These are phyloP conservation scores for Pyrrhosoma nymphula DNA, from an alignment of 2,888 invertebrate species.

Conservation along the genomic window DNA sequence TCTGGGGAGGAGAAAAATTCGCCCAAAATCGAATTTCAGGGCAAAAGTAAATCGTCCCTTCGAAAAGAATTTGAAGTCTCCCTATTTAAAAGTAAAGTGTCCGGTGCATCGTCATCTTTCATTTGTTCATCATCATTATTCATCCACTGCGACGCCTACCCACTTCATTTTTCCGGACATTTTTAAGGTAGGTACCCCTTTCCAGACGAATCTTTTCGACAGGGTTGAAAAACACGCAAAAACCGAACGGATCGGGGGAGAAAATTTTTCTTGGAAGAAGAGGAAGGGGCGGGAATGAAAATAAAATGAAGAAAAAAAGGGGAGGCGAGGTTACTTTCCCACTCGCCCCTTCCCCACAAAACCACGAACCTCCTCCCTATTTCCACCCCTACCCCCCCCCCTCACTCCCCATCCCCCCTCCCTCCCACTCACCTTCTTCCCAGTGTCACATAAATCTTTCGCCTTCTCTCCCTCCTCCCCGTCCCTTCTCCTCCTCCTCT, in stretches of 20 bases:
- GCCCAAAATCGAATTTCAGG: neutral
- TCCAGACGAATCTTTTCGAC: neutral
- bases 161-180: neutral
- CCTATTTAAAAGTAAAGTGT: neutral
- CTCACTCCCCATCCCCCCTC: neutral
- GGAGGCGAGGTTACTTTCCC: neutral
- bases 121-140: constrained; percentile 1
- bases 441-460: constrained; percentile 11
- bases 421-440: constrained; percentile 11
- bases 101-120: neutral
- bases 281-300: neutral
- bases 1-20: neutral
- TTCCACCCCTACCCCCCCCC: neutral
- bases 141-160: neutral
- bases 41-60: neutral
- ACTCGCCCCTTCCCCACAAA: neutral
- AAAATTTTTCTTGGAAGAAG: neutral
- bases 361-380: neutral
- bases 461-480: neutral
- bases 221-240: neutral
- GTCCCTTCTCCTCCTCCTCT: neutral
- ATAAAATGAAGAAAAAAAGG: neutral
- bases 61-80: neutral
- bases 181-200: neutral
- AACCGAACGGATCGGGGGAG: neutral